phyloP scores from a whole-genome alignment of 2,888 invertebrate species.

The Drosophila anomelani region DNA sequence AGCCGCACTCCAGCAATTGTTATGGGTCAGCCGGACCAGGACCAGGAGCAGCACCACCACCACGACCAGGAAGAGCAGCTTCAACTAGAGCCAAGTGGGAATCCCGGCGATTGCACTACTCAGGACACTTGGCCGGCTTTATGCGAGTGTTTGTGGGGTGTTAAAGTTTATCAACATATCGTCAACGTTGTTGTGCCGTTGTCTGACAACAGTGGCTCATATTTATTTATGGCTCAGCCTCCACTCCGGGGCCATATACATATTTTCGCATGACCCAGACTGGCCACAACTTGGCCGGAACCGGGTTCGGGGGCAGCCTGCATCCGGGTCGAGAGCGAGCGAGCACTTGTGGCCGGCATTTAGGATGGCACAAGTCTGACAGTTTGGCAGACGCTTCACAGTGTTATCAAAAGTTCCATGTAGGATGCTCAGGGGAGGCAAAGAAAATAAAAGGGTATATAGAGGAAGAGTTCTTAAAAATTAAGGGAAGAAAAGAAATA shows the following conservation, averaged over 20 bases:
- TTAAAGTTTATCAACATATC: conserved; percentile 78
- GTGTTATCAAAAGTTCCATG: conserved; percentile 55
- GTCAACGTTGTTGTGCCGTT: conserved; percentile 60
- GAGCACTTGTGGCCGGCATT: conserved; percentile 23
- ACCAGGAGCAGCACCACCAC: not conserved
- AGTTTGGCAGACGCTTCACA: conserved; percentile 73
- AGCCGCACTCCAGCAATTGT: conserved; percentile 28
- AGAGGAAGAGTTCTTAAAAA: rapidly evolving
- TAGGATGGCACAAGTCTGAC: conserved; percentile 55
- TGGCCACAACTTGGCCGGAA: conserved; percentile 62
- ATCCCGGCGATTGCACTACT: conserved; percentile 23
- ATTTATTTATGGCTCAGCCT: conserved; percentile 74
- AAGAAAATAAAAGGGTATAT: not conserved
- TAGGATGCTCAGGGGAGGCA: not conserved
- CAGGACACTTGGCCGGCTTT: conserved; percentile 33
- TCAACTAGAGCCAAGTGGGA: not conserved
- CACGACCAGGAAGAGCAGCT: conserved; percentile 6
- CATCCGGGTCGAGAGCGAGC: conserved; percentile 14
- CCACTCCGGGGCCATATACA: conserved; percentile 33
- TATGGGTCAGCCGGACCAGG: conserved; percentile 25
- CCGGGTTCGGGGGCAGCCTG: conserved; percentile 18
- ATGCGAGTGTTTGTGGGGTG: conserved; percentile 52
- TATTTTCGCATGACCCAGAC: conserved; percentile 44
- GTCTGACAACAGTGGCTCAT: conserved; percentile 65
- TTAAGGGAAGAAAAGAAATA: not conserved